These are phyloP conservation scores for Catostylus mosaicus DNA, from an alignment of 30 jellyfish, hydroid and myxozoan species.

Conservation along the genomic window DNA sequence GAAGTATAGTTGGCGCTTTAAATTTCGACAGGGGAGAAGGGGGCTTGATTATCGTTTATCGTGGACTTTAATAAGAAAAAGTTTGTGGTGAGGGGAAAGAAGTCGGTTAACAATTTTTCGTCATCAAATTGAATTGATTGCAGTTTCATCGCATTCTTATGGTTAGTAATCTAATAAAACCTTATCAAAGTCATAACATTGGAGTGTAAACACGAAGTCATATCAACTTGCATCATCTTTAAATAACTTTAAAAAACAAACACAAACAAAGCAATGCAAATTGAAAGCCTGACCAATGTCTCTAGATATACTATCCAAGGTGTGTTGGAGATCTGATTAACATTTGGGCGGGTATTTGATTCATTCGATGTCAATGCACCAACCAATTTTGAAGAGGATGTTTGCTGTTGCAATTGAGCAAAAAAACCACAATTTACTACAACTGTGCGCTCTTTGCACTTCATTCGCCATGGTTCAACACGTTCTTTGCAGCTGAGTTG, in stretches of 20 bases:
- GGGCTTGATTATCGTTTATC: too few species aligned
- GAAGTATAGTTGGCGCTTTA: too few species aligned
- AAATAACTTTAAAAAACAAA: neutral
- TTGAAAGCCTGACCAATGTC: neutral
- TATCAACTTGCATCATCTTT: neutral
- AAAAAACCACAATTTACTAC: conserved; percentile 3
- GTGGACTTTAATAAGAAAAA: too few species aligned
- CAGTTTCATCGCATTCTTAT: neutral
- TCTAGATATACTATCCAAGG: too few species aligned
- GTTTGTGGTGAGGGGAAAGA: too few species aligned
- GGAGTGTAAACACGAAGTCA: neutral
- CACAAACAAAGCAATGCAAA: neutral
- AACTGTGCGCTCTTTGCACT: conserved; percentile 15
- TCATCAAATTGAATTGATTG: too few species aligned
- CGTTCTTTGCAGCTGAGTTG: conserved; percentile 9
- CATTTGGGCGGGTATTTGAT: neutral
- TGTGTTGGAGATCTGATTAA: neutral
- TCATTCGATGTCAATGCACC: neutral
- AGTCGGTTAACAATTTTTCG: too few species aligned
- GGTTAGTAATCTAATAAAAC: neutral
- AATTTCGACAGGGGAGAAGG: too few species aligned
- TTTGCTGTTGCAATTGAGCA: neutral
- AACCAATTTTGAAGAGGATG: neutral
- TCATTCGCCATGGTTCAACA: neutral
- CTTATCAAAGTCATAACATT: neutral